Evolutionary conservation across 37 sponge, comb jelly and placozoan species (phyloP).

Genomic region (Aplysina aerophoba): DNA sequence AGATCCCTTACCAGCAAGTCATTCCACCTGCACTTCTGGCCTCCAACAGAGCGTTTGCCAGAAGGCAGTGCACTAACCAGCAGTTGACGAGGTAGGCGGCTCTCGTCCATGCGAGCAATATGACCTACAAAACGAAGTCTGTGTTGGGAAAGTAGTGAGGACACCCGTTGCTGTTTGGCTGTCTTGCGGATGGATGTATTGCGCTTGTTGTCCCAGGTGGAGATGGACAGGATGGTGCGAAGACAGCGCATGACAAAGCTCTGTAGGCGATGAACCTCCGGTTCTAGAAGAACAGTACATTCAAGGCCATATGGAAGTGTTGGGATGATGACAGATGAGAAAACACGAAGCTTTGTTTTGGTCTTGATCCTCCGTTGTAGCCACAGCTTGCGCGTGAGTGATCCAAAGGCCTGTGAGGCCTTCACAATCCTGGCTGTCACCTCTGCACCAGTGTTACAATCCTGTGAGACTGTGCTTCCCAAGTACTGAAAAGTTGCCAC

Average conservation of each 20-base stretch:
- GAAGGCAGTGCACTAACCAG: constrained; percentile 19
- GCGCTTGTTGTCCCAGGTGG: constrained; percentile 28
- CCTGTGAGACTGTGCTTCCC: constrained; percentile 22
- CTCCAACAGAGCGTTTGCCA: constrained; percentile 31
- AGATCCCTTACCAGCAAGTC: constrained; percentile 9
- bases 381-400: constrained; percentile 12
- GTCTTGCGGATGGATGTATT: constrained; percentile 28
- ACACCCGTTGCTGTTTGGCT: constrained; percentile 14
- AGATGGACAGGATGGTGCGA: constrained; percentile 22
- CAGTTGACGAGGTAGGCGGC: constrained; percentile 3
- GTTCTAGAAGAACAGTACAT: constrained; percentile 14
- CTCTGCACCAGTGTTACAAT: constrained; percentile 16
- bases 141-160: constrained; percentile 21
- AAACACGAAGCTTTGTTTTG: constrained; percentile 8
- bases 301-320: constrained; percentile 16
- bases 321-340: constrained; percentile 5
- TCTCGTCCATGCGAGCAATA: constrained; percentile 7
- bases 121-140: constrained; percentile 15
- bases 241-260: constrained; percentile 17
- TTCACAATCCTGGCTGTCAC: constrained; percentile 14
- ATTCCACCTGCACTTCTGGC: constrained; percentile 31
- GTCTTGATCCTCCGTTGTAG: constrained; percentile 13
- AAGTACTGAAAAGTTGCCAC: constrained; percentile 15
- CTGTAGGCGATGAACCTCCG: constrained; percentile 11
- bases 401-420: constrained; percentile 23